A percentile compares a stretch with the other conserved stretches of the same genome.
phyloP scores from a whole-genome alignment of 1,140 invertebrate species.

The Ceratoteleas bidentatus region DNA sequence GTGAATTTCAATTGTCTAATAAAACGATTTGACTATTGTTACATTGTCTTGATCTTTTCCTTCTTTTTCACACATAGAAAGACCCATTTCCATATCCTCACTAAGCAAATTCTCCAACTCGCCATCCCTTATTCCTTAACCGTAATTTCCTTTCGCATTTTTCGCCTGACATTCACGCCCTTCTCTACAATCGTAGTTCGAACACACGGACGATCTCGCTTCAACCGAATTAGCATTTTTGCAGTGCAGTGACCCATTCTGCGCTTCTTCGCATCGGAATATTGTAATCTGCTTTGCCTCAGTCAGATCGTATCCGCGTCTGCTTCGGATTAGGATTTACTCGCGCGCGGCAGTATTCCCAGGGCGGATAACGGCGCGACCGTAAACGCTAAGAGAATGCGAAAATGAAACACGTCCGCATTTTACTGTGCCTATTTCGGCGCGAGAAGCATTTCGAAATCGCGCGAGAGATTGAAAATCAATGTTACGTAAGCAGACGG shows the following conservation, averaged over 20 bases:
- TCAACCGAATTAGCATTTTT: background rate
- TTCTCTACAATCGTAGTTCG: too few species aligned
- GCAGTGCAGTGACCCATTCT: slow-evolving; percentile 30
- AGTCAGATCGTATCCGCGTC: slow-evolving; percentile 44
- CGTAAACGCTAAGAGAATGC: slow-evolving; percentile 47
- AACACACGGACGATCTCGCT: too few species aligned
- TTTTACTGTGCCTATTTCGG: slow-evolving; percentile 33
- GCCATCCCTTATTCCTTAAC: too few species aligned
- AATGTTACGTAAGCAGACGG: too few species aligned
- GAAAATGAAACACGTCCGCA: slow-evolving; percentile 47
- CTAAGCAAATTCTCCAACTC: too few species aligned
- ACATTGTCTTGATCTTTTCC: too few species aligned
- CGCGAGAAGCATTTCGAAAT: slow-evolving; percentile 9
- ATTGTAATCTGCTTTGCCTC: slow-evolving; percentile 56
- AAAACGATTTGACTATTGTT: too few species aligned
- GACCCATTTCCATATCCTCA: too few species aligned
- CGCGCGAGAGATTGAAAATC: slow-evolving; percentile 19
- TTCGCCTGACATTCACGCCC: too few species aligned
- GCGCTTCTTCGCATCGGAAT: slow-evolving; percentile 22
- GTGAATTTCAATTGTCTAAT: too few species aligned
- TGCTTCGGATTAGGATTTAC: slow-evolving; percentile 57
- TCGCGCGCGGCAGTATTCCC: slow-evolving; percentile 22
- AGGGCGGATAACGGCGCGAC: slow-evolving; percentile 25
- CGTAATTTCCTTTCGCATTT: too few species aligned
- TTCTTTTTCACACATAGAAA: too few species aligned